Percentiles rank a stretch among this genome's conserved stretches.
phyloP scores from a whole-genome alignment of 2,797 vertebrate genomes.

The Sarcoramphus papa region DNA sequence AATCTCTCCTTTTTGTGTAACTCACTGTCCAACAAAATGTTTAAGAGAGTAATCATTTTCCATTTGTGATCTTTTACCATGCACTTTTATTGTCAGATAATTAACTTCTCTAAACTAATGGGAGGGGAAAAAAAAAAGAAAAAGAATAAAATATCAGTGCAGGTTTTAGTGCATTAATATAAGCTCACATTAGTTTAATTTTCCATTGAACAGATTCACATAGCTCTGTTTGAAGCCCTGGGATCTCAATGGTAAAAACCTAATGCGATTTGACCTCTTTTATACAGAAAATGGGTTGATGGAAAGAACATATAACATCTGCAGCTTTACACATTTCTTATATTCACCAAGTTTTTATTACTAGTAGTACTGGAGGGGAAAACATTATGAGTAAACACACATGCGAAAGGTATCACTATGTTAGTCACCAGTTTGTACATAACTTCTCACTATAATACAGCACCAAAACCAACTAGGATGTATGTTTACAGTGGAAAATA shows the following conservation, averaged over 20 bases:
- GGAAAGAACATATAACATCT: not conserved
- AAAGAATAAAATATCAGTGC: not conserved
- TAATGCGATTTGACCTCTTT: slow-evolving; percentile 24
- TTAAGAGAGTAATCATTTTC: slow-evolving; percentile 8
- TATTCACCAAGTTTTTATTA: not conserved
- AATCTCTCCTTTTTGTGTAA: not conserved
- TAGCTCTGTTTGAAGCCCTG: not conserved
- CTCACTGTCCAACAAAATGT: slow-evolving; percentile 15
- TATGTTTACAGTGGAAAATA: not conserved
- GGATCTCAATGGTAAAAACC: not conserved
- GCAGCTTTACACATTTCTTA: not conserved
- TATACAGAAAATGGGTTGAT: not conserved
- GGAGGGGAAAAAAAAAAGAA: not conserved
- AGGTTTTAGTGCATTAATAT: not conserved
- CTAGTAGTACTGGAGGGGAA: not conserved
- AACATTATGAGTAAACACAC: not conserved
- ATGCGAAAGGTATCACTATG: fast-evolving
- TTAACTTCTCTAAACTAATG: not conserved
- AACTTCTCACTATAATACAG: not conserved
- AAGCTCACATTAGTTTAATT: not conserved
- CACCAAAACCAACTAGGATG: not conserved
- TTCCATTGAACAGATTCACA: not conserved
- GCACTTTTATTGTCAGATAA: slow-evolving; percentile 3
- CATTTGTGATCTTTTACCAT: not conserved
- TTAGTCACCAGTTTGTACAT: not conserved